Evolutionary conservation across 2,888 invertebrate species (phyloP), one percentile per base, ranked within the genome.

Genomic region (Drosophila helvetica): DNA sequence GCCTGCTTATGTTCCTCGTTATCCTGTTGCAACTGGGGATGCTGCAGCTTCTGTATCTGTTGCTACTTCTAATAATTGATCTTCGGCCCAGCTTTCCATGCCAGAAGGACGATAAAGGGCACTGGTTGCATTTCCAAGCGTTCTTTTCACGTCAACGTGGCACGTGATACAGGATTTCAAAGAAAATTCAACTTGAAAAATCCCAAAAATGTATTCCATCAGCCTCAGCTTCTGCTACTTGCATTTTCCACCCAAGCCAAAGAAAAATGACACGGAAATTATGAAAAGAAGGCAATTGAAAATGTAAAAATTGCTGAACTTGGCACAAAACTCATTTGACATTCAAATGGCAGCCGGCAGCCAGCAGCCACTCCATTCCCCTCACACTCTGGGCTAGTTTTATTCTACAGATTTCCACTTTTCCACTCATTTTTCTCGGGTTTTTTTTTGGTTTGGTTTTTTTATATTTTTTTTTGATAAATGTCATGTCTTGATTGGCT

Each of bases 251-350:
- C 10, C 12, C 15, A 15, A 38, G 0, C 6, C 38, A 3, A 15
- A n/a, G 18, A 59, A 57, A 72, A 72, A 38, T 63, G 55, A 51
- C 60, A 68, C 60, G 74, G 74, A 74, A 74, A 74, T 74, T 74
- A 74, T 74, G 74, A 69, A 62, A 75, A 73, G 72, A 61, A 69
- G 78, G 75, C 78, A 78, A 78, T 78, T 78, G 78, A 78, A 78
- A 73, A 73, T 78, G 73, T 62, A 38, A 78, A 78, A 78, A 75
- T 75, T 73, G 78, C 78, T 73, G 75, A 78, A 75, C 78, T 78
- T 75, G 78, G 78, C 78, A 78, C 73, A 78, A 78, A 73, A 78
- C 75, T 78, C 76, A 78, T 78, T 78, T 78, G 78, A 72, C 78
- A 78, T 78, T 78, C 73, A 78, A 78, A 78, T 78, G 65, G 52